Evolutionary conservation across 1,140 invertebrate species (phyloP).

Genomic region (Danaus melanippus): DNA sequence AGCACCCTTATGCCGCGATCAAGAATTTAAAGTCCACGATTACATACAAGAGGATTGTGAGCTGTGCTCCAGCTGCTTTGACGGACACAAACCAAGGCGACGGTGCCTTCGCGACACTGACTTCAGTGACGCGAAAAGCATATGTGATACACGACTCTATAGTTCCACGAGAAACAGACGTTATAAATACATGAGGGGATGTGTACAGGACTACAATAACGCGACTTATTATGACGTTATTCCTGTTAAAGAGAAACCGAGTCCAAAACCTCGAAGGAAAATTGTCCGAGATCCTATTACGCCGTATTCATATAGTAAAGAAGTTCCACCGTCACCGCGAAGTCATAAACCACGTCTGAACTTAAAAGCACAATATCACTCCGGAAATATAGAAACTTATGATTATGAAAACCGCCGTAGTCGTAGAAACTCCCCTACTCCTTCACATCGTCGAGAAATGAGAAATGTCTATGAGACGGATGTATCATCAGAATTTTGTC

Average conservation of each 20-base stretch:
- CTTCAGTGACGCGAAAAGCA: constrained; percentile 41
- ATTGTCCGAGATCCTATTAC: constrained; percentile 36
- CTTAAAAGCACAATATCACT: constrained; percentile 44
- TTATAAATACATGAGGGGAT: constrained; percentile 21
- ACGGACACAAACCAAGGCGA: constrained; percentile 19
- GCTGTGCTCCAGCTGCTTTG: constrained; percentile 49
- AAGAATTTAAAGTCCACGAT: constrained; percentile 34
- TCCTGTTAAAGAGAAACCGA: constrained; percentile 59
- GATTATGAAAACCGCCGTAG: constrained; percentile 10
- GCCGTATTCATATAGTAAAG: constrained; percentile 34
- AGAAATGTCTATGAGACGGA: constrained; percentile 13
- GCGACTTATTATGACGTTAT: constrained; percentile 48
- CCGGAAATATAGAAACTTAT: constrained; percentile 34
- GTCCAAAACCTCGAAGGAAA: constrained; percentile 52
- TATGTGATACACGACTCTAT: constrained; percentile 51
- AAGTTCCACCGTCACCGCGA: constrained; percentile 62
- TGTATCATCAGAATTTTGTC: constrained; percentile 8
- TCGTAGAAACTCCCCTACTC: constrained; percentile 5
- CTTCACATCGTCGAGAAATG: constrained; percentile 8
- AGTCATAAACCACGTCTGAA: constrained; percentile 49
- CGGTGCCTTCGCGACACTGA: constrained; percentile 20
- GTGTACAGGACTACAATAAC: constrained; percentile 44
- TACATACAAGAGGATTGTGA: constrained; percentile 35
- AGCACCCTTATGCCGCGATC: constrained; percentile 54
- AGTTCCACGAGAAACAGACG: constrained; percentile 34